These are phyloP conservation scores for Verasper variegatus DNA, from an alignment of 2,113 vertebrate species.

Conservation along the genomic window DNA sequence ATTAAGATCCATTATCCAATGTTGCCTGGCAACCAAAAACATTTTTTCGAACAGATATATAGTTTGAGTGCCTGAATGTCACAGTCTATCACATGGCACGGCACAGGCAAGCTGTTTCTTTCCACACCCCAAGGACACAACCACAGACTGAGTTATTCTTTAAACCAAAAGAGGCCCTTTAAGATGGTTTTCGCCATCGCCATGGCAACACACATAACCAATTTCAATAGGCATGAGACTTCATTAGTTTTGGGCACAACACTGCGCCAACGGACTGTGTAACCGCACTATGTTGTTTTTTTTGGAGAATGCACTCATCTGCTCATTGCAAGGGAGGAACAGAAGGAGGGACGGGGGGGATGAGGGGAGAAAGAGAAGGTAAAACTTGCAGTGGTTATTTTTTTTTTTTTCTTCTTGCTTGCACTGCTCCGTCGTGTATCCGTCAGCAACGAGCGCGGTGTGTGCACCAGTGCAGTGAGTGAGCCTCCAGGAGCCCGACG, in stretches of 20 bases:
- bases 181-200: slow-evolving; percentile 32
- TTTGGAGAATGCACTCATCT: slow-evolving; percentile 16
- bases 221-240: slow-evolving; percentile 50
- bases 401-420: background rate
- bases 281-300: background rate
- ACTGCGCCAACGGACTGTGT: slow-evolving; percentile 13
- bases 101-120: slow-evolving; percentile 21
- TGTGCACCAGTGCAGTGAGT: slow-evolving; percentile 51
- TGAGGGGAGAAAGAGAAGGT: background rate
- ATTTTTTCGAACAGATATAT: background rate
- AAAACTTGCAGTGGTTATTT: slow-evolving; percentile 10
- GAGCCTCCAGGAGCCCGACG: slow-evolving; percentile 59
- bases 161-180: slow-evolving; percentile 39
- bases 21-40: slow-evolving; percentile 18
- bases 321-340: slow-evolving; percentile 57
- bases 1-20: background rate
- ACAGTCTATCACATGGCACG: background rate
- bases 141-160: slow-evolving; percentile 19
- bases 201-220: slow-evolving; percentile 54
- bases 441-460: slow-evolving; percentile 54
- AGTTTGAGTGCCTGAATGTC: background rate
- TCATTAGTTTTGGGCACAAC: slow-evolving; percentile 55
- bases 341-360: background rate
- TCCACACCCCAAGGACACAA: slow-evolving; percentile 2
- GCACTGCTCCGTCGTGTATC: slow-evolving; percentile 45